Evolutionary conservation across 2,888 invertebrate genomes (phyloP), one percentile per base, ranked within the genome.

Genomic region (Ennomos erosarius): DNA sequence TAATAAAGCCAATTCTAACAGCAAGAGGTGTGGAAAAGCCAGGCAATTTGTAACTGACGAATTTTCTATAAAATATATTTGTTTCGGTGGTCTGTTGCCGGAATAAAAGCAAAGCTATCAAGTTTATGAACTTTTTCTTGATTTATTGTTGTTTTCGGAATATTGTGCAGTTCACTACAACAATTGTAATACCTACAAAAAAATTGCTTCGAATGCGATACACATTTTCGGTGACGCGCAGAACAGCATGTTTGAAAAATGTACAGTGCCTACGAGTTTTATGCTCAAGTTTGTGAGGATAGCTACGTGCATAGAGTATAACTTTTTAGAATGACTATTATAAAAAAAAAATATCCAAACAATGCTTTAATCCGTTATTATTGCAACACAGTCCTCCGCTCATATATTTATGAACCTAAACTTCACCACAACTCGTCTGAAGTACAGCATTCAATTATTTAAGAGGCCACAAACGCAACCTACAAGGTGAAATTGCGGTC

Each of bases 381-480:
- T 34, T 34, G 42, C 37, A 49, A 50, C 45, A 46, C 10, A 46
- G 42, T 43, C 26, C 54, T 48, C 11, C 8, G 26, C 36, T 11
- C 43, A 55, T 50, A 55, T 51, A 55, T 60, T 59, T 60, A 51
- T 38, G 47, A 55, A n/a, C 46, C 51, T 11, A 55, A 50, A 50
- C 43, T 38, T 36, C 13, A 35, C 59, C 51, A 55, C 59, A 60
- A 55, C 55, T 60, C 59, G 59, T 50, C 47, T 39, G 47, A 51
- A 60, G 59, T 43, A 46, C 37, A 40, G 46, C 47, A 55, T 61
- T 66, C 39, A 56, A 63, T 65, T 66, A 63, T 63, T 55, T 54
- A 66, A 44, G 48, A 48, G 10, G 55, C 53, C 39, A 55, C 60
- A 62, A 65, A 64, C 57, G 64, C 59, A 62, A 51, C 54, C 43